Evolutionary conservation across 2,888 invertebrate species (phyloP), one percentile per base, ranked within the genome.

Genomic region (Meloe dianella): DNA sequence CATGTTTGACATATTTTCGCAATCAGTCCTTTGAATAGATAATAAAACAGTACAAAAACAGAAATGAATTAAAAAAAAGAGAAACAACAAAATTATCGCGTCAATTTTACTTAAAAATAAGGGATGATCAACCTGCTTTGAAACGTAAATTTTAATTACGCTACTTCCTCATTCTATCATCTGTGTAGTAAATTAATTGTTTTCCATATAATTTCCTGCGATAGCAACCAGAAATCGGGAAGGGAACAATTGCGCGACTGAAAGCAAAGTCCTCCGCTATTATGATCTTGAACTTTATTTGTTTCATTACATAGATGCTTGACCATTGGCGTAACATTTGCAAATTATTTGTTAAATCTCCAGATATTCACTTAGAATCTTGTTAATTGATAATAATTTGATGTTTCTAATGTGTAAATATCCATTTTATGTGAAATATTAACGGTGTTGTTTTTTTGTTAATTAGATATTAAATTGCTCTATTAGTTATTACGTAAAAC

Each of bases 1-100:
- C 75, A 77, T 72, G 68, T 66, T 72, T 77, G 78, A 77, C 79
- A 75, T 69, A 78, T 69, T 79, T 79, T 72, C 77, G 77, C 74
- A 78, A 77, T 69, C 65, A 20, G 41, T 61, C 61, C 64, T 41
- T n/a, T n/a, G n/a, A n/a, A n/a, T n/a, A 67, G 61, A 59, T 67
- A n/a, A n/a, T n/a, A 64, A 57, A 64, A 58, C 58, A 57, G 35
- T 60, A 70, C 57, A 56, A 61, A 22, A 22, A 47, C 2, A 24
- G 1, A 12, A 24, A 22, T 24, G 20, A 20, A 47, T 47, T n/a
- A n/a, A n/a, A n/a, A n/a, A 2, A 17, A 17, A 20, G 20, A 47
- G 5, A 38, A 2, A 35, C 35, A 35, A 10, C 4, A 12, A n/a
- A 17, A 17, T n/a, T n/a, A n/a, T 41, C 7, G n/a, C n/a, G 20